A percentile compares a stretch with the other conserved stretches of the same genome.
phyloP scores from a whole-genome alignment of 92 coral and sea anemone genomes.

The Phenganax marumi region DNA sequence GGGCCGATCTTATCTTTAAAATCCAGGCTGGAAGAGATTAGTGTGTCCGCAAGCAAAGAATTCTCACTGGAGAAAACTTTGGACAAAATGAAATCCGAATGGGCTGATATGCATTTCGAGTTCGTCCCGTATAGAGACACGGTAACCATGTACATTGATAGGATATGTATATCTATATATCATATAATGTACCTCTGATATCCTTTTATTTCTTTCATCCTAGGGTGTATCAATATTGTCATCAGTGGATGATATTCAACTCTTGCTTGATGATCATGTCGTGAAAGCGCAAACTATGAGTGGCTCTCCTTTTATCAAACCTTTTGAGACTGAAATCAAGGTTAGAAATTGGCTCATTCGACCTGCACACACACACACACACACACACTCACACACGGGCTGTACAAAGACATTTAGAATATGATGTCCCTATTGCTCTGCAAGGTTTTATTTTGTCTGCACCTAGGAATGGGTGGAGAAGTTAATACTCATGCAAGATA shows the following conservation, averaged over 20 bases:
- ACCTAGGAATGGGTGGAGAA: constrained; percentile 92
- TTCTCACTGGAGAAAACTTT: constrained; percentile 95
- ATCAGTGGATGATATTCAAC: constrained; percentile 88
- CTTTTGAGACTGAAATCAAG: constrained; percentile 98
- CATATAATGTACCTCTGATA: neutral
- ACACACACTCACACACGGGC: too few species aligned
- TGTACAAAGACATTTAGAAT: too few species aligned
- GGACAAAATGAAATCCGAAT: constrained; percentile 96
- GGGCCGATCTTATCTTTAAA: too few species aligned
- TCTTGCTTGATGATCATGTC: constrained; percentile 96
- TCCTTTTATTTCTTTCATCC: neutral
- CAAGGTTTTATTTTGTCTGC: neutral
- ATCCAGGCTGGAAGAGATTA: constrained; percentile 83
- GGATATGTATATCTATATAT: neutral
- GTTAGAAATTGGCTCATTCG: constrained; percentile 42
- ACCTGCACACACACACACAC: too few species aligned
- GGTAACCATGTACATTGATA: constrained; percentile 46
- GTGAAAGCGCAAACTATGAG: constrained; percentile 99
- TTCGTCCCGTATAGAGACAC: constrained; percentile 92
- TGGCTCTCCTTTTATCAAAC: constrained; percentile 97
- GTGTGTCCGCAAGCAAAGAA: constrained; percentile 94
- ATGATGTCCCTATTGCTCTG: neutral
- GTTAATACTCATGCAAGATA: constrained; percentile 95
- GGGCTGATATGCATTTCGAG: constrained; percentile 97
- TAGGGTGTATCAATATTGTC: constrained; percentile 94